Percentiles rank a stretch among this genome's conserved stretches.
Conservation (phyloP, 2,797 vertebrate genomes). For the Garrulus glandarius region DNA sequence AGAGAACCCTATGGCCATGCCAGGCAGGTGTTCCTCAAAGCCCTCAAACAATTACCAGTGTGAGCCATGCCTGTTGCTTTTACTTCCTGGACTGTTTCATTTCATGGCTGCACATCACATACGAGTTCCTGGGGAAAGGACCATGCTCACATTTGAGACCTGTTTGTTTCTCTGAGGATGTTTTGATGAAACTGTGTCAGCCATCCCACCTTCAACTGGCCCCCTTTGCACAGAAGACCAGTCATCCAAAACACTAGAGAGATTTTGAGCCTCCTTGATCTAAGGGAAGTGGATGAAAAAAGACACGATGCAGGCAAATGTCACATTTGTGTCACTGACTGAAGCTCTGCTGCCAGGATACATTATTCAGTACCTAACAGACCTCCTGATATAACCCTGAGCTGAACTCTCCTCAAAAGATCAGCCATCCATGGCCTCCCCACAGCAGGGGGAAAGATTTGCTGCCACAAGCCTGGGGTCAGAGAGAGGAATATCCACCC, state of each 20-base stretch:
- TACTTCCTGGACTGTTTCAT: background rate
- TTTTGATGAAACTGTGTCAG: background rate
- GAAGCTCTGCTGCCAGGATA: conserved; percentile 14
- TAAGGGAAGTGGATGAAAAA: background rate
- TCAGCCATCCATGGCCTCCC: background rate
- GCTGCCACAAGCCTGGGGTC: background rate
- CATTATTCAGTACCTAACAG: conserved; percentile 31
- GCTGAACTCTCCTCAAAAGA: background rate
- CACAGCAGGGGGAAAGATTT: background rate
- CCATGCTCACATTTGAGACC: background rate
- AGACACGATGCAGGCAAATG: conserved; percentile 40
- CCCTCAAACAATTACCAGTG: background rate
- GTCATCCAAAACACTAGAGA: conserved; percentile 25
- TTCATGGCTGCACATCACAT: background rate
- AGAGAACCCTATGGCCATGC: fast-evolving
- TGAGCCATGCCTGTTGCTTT: background rate
- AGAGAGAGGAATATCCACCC: background rate
- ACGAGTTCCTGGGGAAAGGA: background rate
- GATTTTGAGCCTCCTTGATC: conserved; percentile 41
- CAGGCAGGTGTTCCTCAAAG: background rate
- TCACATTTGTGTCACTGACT: conserved; percentile 42
- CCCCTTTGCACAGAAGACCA: conserved; percentile 32
- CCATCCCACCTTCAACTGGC: background rate
- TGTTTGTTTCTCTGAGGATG: background rate
- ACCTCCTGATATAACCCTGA: background rate